Base-by-base conservation (phyloP, 2,797 vertebrate genomes). In the Falco rusticolus region DNA sequence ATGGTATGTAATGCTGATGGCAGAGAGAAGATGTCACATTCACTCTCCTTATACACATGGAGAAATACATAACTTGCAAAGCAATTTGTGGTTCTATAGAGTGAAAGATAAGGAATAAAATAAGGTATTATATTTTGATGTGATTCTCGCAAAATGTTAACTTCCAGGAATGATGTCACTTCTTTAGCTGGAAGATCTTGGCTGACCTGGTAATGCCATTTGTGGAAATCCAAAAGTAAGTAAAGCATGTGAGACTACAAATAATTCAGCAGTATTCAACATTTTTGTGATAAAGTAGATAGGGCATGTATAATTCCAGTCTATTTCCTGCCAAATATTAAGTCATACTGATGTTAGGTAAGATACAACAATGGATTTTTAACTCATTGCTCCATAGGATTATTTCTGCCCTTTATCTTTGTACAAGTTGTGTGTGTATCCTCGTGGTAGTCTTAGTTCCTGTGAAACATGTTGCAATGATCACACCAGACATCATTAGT, bases 241-340 rank as follows among this genome's bases (percentile, higher is more conserved):
- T 57, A 72, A 84, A 90, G 76, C 14, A 60, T 57, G 15, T 33
- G 70, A 50, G 34, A 53, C 48, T 70, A 28, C 31, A 91, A 78
- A 75, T 48, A 91, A 87, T 56, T 90, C 70, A 60, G 3, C 66
- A 70, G 7, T 26, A 48, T 77, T 84, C 0, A 0, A 72, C 34
- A 15, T 9, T 26, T 90, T 81, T 72, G 33, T 82, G 66, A 86
- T 91, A 79, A 84, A 79, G 25, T 13, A 90, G 65, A 78, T 69
- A 84, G 12, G 45, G 39, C 25, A 59, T 7, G 13, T 19, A 39
- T 84, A 84, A 93, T 91, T 95, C 37, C 59, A 64, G 34, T 37
- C 18, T 82, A 34, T 76, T 78, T 96, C 65, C 71, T 93, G 83
- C 91, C 85, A 95, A 87, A 86, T 56, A 16, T 84, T 78, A 91